These are phyloP conservation scores for Leptinotarsa juncta DNA, from an alignment of 2,888 invertebrate genomes.

Conservation along the genomic window DNA sequence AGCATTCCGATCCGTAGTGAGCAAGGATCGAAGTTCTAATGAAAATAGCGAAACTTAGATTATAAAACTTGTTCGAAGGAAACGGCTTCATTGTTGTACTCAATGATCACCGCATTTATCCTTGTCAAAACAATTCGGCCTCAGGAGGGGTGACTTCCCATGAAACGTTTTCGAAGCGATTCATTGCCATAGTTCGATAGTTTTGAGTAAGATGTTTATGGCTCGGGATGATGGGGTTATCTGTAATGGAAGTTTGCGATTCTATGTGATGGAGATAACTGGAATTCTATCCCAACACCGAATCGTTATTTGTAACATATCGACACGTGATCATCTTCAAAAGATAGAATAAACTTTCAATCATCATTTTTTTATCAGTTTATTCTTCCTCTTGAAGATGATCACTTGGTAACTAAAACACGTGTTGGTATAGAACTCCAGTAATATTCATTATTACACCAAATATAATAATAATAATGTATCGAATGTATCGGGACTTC, in stretches of 20 bases:
- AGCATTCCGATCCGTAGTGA: slow-evolving; percentile 32
- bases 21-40: slow-evolving; percentile 43
- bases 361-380: too few species aligned
- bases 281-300: too few species aligned
- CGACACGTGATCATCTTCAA: too few species aligned
- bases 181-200: slow-evolving; percentile 39
- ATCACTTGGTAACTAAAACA: too few species aligned
- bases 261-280: neutral
- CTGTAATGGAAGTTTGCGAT: neutral
- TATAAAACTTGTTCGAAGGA: slow-evolving; percentile 41
- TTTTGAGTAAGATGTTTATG: neutral
- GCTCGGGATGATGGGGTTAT: neutral
- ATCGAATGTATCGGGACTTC: too few species aligned
- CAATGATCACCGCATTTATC: slow-evolving; percentile 46
- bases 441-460: too few species aligned
- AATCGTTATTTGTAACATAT: too few species aligned
- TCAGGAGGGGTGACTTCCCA: slow-evolving; percentile 39
- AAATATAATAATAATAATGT: too few species aligned
- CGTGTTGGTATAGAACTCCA: too few species aligned
- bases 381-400: too few species aligned
- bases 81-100: slow-evolving; percentile 46
- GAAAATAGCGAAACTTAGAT: slow-evolving; percentile 49
- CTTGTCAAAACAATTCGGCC: slow-evolving; percentile 47
- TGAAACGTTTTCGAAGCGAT: slow-evolving; percentile 42
- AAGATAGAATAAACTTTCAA: too few species aligned